phyloP scores from a whole-genome alignment of 2,888 invertebrate genomes.

The Nysson spinosus region DNA sequence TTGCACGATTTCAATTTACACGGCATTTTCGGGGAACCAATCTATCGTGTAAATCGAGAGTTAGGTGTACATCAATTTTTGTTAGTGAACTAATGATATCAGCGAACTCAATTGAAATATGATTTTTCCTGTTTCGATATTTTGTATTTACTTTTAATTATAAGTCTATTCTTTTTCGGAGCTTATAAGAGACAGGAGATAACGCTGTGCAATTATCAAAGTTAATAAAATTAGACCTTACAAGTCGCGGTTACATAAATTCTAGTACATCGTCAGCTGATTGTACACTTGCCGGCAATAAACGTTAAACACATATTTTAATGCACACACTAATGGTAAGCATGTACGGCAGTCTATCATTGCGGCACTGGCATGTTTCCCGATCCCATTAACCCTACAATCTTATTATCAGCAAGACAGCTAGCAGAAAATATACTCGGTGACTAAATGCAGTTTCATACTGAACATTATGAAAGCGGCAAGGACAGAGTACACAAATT shows the following conservation, averaged over 20 bases:
- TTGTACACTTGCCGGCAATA: constrained; percentile 32
- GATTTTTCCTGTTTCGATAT: too few relatives aligned
- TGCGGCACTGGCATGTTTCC: constrained; percentile 27
- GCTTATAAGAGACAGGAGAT: too few relatives aligned
- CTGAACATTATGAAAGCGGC: constrained; percentile 17
- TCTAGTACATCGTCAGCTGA: constrained; percentile 16
- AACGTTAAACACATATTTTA: constrained; percentile 42
- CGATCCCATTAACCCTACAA: constrained; percentile 37
- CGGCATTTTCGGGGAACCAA: too few relatives aligned
- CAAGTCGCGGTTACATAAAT: constrained; percentile 23
- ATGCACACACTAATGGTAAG: constrained; percentile 26
- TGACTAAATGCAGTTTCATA: constrained; percentile 7
- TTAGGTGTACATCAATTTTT: too few relatives aligned
- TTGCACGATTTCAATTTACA: too few relatives aligned
- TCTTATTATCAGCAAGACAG: constrained; percentile 48
- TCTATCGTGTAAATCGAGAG: too few relatives aligned
- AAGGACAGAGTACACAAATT: too few relatives aligned
- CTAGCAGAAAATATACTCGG: constrained; percentile 12
- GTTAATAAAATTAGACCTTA: not conserved
- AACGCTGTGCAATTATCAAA: too few relatives aligned
- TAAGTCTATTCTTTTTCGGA: too few relatives aligned
- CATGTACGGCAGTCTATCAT: constrained; percentile 18
- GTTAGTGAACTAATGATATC: too few relatives aligned
- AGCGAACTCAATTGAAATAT: too few relatives aligned
- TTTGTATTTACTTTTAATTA: too few relatives aligned